Evolutionary conservation across 2,888 invertebrate genomes (phyloP).

Genomic region (Pardosa pseudoannulata): DNA sequence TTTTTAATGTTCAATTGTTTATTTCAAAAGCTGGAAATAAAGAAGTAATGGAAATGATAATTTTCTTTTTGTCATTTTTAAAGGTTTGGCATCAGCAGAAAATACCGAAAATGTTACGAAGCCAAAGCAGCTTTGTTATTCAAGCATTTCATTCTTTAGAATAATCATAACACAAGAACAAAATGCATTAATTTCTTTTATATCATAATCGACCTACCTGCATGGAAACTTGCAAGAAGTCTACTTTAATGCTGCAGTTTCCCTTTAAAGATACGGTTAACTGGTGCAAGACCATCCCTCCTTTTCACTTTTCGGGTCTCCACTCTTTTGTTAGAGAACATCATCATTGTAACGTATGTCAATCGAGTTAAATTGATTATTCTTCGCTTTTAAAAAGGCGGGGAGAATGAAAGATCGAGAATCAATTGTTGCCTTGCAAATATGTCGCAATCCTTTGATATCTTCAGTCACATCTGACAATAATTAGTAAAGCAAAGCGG

Average conservation of each 20-base stretch:
- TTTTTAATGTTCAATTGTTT: no score
- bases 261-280: background rate
- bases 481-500: constrained; percentile 42
- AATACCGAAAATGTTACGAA: no score
- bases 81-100: no score
- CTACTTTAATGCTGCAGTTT: background rate
- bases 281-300: background rate
- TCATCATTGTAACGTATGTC: background rate
- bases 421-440: background rate
- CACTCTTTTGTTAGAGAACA: background rate
- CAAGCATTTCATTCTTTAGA: no score
- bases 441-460: background rate
- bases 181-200: background rate
- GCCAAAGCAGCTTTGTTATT: no score
- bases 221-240: background rate
- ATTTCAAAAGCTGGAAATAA: no score
- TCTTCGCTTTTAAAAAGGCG: background rate
- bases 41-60: no score
- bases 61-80: no score
- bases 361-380: background rate
- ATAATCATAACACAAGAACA: background rate
- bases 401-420: no score
- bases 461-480: background rate
- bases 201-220: background rate
- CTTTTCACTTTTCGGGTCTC: background rate